Conservation (phyloP, 2,113 vertebrate genomes). For the Ivindomyrus marchei region DNA sequence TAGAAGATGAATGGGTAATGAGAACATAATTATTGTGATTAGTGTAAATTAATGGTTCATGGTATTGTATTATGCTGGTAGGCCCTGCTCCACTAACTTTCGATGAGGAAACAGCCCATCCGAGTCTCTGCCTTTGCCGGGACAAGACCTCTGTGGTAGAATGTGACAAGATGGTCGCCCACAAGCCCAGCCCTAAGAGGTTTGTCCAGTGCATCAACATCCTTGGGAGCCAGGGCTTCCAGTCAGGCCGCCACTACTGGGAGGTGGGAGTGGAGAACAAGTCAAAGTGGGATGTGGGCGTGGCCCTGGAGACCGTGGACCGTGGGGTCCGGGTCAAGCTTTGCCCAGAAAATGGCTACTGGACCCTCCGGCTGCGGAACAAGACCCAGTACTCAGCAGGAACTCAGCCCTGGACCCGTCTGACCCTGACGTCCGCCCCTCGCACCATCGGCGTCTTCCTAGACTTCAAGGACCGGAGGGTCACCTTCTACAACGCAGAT, state of each 20-base stretch:
- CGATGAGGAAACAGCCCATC: constrained; percentile 70
- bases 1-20: background rate
- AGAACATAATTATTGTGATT: background rate
- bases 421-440: constrained; percentile 38
- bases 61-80: constrained; percentile 26
- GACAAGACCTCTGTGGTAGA: constrained; percentile 67
- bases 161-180: constrained; percentile 24
- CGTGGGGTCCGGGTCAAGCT: constrained; percentile 60
- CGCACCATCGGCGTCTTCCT: constrained; percentile 65
- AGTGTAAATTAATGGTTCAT: background rate
- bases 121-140: constrained; percentile 63
- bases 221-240: constrained; percentile 59
- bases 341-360: constrained; percentile 69
- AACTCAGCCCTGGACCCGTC: constrained; percentile 62
- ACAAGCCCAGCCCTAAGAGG: constrained; percentile 47
- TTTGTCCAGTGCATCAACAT: constrained; percentile 75
- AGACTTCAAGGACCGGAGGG: constrained; percentile 62
- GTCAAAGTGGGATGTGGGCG: constrained; percentile 77
- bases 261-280: constrained; percentile 74
- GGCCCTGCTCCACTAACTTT: constrained; percentile 67
- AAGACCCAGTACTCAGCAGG: constrained; percentile 59
- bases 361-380: constrained; percentile 69
- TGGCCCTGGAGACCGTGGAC: constrained; percentile 63
- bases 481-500: constrained; percentile 68
- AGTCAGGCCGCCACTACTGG: constrained; percentile 71